Evolutionary conservation across 1,140 invertebrate genomes (phyloP), one percentile per base, ranked within the genome.

Genomic region (Neodiprion fabricii): DNA sequence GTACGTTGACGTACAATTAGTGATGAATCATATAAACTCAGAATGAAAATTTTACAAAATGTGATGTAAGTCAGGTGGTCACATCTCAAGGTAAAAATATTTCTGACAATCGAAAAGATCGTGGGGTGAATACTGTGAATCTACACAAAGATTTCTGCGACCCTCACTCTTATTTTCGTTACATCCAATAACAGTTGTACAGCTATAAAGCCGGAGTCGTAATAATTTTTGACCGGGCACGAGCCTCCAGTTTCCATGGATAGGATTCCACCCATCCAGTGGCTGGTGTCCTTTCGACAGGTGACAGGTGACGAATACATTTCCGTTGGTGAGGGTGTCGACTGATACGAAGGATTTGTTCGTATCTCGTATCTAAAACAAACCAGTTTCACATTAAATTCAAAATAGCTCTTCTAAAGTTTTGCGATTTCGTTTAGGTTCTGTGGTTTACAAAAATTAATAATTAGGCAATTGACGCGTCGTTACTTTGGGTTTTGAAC

Each of bases 171-270:
- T 78, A 94, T 93, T 85, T 94, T 93, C 7, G 93, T 92, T 79
- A 90, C 92, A 84, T 95, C 93, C 61, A 94, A 90, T 11, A 95
- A 84, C 66, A 91, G 90, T 83, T 95, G 93, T 72, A 95, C 80
- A 2, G 92, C 92, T 72, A 94, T 84, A 82, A 95, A 94, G n/a
- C 93, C 93, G 1, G 93, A 93, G 78, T 91, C 92, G 82, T 92
- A 93, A 83, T 95, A 95, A 85, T 93, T 91, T 78, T 94, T 92
- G 1, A 92, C 92, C 1, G 93, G 94, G 83, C 94, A 95, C 1
- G 90, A 91, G 75, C 92, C 91, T 0, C 92, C 92, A 0, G 90
- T 88, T 74, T 93, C 92, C 75, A 94, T 91, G 3, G 92, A 90
- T 68, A 92, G 86, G 1, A 91, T 88, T 0, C 91, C 90, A 10